These are phyloP conservation scores for Gambelia wislizenii DNA, from an alignment of 2,797 vertebrate genomes.

Conservation along the genomic window DNA sequence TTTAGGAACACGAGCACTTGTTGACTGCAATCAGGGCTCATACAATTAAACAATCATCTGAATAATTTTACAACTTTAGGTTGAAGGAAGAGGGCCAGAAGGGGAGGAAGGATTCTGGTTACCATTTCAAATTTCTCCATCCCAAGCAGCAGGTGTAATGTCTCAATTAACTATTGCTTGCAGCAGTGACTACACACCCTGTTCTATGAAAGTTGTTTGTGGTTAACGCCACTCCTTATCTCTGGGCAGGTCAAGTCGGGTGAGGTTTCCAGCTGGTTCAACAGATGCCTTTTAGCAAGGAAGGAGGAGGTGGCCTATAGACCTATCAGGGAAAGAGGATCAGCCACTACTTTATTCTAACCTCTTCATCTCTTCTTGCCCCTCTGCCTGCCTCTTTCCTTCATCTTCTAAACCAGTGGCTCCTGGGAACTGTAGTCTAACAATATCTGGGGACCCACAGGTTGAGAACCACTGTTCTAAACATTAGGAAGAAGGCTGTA, in stretches of 20 bases:
- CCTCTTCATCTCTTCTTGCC: neutral
- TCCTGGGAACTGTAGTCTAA: too few relatives aligned
- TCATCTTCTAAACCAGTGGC: neutral
- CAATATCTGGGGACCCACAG: too few relatives aligned
- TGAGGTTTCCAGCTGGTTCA: constrained; percentile 19
- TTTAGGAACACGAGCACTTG: neutral
- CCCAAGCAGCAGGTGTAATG: neutral
- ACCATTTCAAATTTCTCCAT: neutral
- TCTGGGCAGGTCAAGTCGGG: constrained; percentile 2
- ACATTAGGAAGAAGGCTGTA: neutral
- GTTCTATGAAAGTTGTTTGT: constrained; percentile 14
- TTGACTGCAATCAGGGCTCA: neutral
- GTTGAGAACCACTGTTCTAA: too few relatives aligned
- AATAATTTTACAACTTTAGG: neutral
- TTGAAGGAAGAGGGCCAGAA: neutral
- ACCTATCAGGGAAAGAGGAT: neutral
- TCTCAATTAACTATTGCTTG: constrained; percentile 3
- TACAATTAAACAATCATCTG: neutral
- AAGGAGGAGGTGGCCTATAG: neutral
- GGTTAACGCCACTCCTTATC: constrained; percentile 25
- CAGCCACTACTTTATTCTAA: neutral
- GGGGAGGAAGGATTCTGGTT: neutral
- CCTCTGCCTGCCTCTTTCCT: neutral
- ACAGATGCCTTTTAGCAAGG: neutral
- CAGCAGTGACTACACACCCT: neutral